These are phyloP conservation scores for Lumbricus terrestris DNA, from an alignment of 2,888 invertebrate genomes.

Conservation along the genomic window DNA sequence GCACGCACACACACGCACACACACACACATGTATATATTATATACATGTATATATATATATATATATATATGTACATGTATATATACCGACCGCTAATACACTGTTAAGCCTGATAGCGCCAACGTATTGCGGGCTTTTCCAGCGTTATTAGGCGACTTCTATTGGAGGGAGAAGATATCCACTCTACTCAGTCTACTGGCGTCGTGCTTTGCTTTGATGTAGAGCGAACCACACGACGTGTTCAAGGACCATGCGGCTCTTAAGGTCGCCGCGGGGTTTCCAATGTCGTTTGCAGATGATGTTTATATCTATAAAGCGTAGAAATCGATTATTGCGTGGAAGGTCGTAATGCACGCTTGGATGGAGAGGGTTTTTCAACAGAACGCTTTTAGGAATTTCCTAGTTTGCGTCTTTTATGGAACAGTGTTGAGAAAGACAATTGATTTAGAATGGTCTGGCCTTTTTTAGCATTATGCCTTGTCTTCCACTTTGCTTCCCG, in stretches of 20 bases:
- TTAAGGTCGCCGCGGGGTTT: neutral
- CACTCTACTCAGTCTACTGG: no score
- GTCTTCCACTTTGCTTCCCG: no score
- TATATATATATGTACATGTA: neutral
- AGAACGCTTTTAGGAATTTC: neutral
- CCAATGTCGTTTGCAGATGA: neutral
- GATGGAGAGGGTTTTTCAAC: neutral
- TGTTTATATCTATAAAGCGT: neutral
- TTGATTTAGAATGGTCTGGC: neutral
- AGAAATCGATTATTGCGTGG: neutral
- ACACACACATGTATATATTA: no score
- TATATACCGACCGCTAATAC: neutral
- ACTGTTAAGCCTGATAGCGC: neutral
- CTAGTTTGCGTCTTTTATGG: neutral
- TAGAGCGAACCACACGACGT: neutral
- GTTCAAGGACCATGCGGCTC: neutral
- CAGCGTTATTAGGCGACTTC: neutral
- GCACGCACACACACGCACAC: neutral
- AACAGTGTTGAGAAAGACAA: neutral
- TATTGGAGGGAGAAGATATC: neutral
- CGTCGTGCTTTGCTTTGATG: neutral
- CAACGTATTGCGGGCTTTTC: neutral
- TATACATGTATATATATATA: no score
- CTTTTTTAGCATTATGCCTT: no score
- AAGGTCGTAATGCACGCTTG: neutral